Percentiles rank a stretch among this genome's conserved stretches.
These are phyloP conservation scores for Sparidentex hasta DNA, from an alignment of 2,797 vertebrate species.

Conservation along the genomic window DNA sequence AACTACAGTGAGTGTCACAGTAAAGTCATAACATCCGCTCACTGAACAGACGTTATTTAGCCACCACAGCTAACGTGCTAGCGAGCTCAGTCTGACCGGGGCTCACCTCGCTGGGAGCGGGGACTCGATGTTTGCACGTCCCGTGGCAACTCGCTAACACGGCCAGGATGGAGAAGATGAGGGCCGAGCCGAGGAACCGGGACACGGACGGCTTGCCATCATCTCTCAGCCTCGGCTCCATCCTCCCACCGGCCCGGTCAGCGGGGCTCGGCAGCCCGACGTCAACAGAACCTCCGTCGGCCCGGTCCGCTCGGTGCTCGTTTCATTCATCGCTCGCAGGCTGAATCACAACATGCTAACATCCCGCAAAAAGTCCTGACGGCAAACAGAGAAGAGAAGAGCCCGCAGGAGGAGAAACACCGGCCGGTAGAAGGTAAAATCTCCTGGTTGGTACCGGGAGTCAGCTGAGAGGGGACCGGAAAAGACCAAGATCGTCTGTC, in stretches of 20 bases:
- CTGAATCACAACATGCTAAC: slow-evolving; percentile 55
- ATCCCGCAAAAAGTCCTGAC: slow-evolving; percentile 26
- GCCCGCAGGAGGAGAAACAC: neutral
- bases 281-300: slow-evolving; percentile 63
- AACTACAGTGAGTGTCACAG: accelerated
- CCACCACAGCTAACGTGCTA: slow-evolving; percentile 20
- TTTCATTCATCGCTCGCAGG: slow-evolving; percentile 77
- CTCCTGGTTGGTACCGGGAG: too few relatives aligned
- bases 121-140: slow-evolving; percentile 81
- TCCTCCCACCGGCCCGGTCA: slow-evolving; percentile 68
- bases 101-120: slow-evolving; percentile 78
- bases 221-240: slow-evolving; percentile 78
- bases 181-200: slow-evolving; percentile 55
- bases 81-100: slow-evolving; percentile 5
- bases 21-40: neutral
- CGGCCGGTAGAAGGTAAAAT: slow-evolving; percentile 9
- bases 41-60: neutral
- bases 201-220: slow-evolving; percentile 69
- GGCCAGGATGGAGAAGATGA: slow-evolving; percentile 63
- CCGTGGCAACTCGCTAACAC: slow-evolving; percentile 70
- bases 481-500: too few relatives aligned
- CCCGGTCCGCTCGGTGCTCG: slow-evolving; percentile 59
- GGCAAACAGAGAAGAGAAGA: neutral
- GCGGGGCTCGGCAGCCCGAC: slow-evolving; percentile 58
- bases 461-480: too few relatives aligned